Conservation (phyloP, 2,113 vertebrate genomes). For the Ptyas mucosa region DNA sequence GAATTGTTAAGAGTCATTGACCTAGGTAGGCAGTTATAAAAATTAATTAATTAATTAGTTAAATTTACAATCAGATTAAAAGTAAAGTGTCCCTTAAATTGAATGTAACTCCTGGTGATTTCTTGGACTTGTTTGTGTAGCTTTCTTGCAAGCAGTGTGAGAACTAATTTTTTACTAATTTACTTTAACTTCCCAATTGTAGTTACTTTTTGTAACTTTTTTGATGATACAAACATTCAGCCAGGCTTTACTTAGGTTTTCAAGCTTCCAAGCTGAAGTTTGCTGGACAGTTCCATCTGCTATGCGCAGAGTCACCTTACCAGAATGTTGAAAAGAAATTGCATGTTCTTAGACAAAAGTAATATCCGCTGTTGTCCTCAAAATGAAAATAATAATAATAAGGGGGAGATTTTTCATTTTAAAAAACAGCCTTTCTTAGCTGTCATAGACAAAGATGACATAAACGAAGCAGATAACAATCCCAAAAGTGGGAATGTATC, state of each 20-base stretch:
- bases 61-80: background rate
- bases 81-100: background rate
- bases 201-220: background rate
- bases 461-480: conserved; percentile 57
- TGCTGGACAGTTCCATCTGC: background rate
- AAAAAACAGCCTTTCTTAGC: conserved; percentile 31
- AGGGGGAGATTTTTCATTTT: conserved; percentile 51
- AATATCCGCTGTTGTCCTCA: conserved; percentile 59
- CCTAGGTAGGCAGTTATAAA: background rate
- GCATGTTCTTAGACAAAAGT: conserved; percentile 14
- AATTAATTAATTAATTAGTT: background rate
- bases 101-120: background rate
- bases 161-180: background rate
- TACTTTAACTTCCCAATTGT: background rate
- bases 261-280: background rate
- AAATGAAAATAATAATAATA: background rate
- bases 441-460: conserved; percentile 53
- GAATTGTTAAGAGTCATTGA: background rate
- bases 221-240: background rate
- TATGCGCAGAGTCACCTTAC: conserved; percentile 8
- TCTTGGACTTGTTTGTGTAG: background rate
- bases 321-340: conserved; percentile 29
- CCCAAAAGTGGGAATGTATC: conserved; percentile 46
- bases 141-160: background rate
- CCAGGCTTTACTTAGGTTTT: background rate